Base-by-base conservation (phyloP, 2,888 invertebrate genomes). In the Cerceris rybyensis region DNA sequence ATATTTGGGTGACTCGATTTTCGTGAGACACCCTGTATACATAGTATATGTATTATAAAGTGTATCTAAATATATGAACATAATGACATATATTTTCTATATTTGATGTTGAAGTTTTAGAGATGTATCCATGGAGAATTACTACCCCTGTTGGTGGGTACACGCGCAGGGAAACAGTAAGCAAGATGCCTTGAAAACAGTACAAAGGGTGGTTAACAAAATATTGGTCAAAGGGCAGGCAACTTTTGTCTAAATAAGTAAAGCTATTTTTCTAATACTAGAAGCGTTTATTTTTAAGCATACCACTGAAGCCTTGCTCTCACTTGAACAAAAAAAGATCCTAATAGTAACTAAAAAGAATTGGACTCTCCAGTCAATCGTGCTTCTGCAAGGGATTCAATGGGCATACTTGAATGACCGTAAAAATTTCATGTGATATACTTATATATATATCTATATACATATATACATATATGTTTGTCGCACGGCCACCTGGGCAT, bases 101-200 rank as follows among this genome's bases (percentile, higher is more conserved):
- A 92, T 91, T 92, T 87, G 91, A 91, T 91, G 91, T 91, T 91
- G 88, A 91, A 91, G 89, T 91, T 91, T 91, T 91, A 91, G 89
- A 91, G 88, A 91, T 91, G 91, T 91, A 91, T 91, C 91, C 85
- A 71, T 78, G 82, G 65, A 80, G 75, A 85, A 86, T 80, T 72
- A 82, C 70, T 83, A 80, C 84, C 82, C 84, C 74, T 77, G 77
- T 84, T 84, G 75, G 79, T 78, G 86, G 83, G 84, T 83, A 84
- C 74, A 87, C 87, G 88, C 89, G 91, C 91, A 91, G 90, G 91
- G 91, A 90, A 89, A 90, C 86, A 91, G 90, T 90, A 91, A 92
- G 92, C 92, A 89, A 92, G 92, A 93, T 93, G 93, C 93, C 93
- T 93, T 93, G 93, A 92, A 91, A 92, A 93, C 92, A 93, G 93